Percentiles rank a stretch among this genome's conserved stretches.
These are phyloP conservation scores for Hartigia nigra DNA, from an alignment of 2,888 invertebrate genomes.

Conservation along the genomic window DNA sequence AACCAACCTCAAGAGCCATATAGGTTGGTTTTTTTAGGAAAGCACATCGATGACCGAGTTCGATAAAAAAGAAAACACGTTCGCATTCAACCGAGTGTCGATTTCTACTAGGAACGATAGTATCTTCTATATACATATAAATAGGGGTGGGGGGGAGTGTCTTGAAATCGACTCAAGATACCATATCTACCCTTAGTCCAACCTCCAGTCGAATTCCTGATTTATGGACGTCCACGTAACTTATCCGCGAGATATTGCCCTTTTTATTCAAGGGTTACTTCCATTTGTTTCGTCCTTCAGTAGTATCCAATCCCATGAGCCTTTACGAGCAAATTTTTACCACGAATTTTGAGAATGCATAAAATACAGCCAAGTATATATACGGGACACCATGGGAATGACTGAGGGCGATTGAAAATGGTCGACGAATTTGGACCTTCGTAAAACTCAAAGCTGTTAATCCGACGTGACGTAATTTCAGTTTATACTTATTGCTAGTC, in stretches of 20 bases:
- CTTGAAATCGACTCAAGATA: not conserved
- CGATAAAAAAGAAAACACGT: not conserved
- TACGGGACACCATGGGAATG: not conserved
- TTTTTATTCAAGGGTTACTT: not conserved
- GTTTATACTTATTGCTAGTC: not conserved
- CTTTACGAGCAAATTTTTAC: not conserved
- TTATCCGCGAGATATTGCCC: not conserved
- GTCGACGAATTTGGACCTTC: not conserved
- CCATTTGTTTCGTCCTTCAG: not conserved
- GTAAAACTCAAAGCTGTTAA: not conserved
- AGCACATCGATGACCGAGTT: not conserved
- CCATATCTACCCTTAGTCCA: not conserved
- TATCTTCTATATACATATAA: not conserved
- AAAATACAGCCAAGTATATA: not conserved
- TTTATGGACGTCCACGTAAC: not conserved
- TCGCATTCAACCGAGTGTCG: not conserved
- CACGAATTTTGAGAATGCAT: not conserved
- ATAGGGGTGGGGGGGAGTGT: not conserved
- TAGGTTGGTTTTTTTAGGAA: not conserved
- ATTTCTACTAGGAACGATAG: not conserved
- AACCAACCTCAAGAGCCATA: not conserved
- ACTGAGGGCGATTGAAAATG: not conserved
- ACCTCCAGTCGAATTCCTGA: not conserved
- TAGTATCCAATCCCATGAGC: not conserved
- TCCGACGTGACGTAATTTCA: not conserved